phyloP scores from a whole-genome alignment of 2,113 vertebrate genomes.

The Phrynosoma platyrhinos region DNA sequence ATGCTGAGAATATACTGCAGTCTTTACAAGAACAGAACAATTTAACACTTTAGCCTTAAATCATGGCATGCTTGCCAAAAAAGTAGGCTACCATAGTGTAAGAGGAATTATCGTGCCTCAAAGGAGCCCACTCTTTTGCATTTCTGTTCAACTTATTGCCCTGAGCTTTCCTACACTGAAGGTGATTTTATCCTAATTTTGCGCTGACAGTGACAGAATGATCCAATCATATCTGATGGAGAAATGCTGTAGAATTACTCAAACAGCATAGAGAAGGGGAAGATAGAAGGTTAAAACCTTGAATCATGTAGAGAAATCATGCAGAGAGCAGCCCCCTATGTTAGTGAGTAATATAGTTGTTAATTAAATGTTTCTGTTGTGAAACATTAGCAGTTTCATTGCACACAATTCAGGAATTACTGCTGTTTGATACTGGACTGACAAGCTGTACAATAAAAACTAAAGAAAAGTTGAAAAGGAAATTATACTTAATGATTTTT shows the following conservation, averaged over 20 bases:
- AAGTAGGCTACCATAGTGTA: too few species aligned
- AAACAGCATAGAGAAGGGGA: background rate
- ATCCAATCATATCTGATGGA: background rate
- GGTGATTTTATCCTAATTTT: background rate
- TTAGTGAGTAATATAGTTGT: background rate
- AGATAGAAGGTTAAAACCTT: background rate
- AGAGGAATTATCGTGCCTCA: too few species aligned
- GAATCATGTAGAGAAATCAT: background rate
- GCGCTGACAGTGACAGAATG: background rate
- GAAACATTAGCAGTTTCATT: background rate
- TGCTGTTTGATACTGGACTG: background rate
- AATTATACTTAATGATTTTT: background rate
- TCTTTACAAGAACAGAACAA: too few species aligned
- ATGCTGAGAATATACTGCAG: too few species aligned
- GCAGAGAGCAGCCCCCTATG: background rate
- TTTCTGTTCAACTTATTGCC: too few species aligned
- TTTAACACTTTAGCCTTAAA: too few species aligned
- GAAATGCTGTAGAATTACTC: background rate
- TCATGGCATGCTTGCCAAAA: too few species aligned
- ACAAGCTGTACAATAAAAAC: background rate
- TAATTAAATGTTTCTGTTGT: background rate
- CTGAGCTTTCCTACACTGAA: background rate
- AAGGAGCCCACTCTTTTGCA: too few species aligned
- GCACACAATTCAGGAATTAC: background rate
- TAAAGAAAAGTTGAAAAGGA: background rate